phyloP scores from a whole-genome alignment of 23 tunicate genomes.

The Oikopleura dioica region DNA sequence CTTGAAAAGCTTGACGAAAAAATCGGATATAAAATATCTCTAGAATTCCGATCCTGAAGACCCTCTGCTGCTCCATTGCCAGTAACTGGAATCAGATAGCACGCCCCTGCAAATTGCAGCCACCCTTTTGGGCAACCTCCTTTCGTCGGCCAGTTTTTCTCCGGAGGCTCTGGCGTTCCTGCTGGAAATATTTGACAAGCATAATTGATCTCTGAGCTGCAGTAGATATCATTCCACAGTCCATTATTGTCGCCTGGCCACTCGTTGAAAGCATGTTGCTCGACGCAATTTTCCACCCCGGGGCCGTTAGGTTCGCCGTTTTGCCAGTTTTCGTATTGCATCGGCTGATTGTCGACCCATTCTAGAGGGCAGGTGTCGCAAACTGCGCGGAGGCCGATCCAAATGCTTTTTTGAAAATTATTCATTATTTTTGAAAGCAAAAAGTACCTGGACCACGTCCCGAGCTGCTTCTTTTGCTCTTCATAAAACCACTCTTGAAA shows the following conservation, averaged over 20 bases:
- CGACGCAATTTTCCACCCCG: background rate
- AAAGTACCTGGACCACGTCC: too few relatives aligned
- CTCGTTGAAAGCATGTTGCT: background rate
- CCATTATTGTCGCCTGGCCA: background rate
- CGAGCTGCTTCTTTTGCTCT: too few relatives aligned
- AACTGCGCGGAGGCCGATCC: background rate
- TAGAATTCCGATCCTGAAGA: background rate
- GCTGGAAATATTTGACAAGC: background rate
- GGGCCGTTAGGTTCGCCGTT: background rate
- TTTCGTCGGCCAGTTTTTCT: background rate
- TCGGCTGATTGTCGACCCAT: background rate
- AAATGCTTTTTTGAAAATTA: background rate
- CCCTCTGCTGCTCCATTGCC: background rate
- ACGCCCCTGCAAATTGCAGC: background rate
- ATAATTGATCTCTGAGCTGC: background rate
- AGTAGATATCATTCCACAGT: background rate
- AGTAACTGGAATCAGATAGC: background rate
- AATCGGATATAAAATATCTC: background rate
- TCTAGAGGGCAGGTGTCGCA: background rate
- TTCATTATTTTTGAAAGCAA: too few relatives aligned
- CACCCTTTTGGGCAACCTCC: constrained; percentile 11
- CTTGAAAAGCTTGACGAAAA: background rate
- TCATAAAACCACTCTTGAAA: background rate
- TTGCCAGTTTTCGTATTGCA: constrained; percentile 9
- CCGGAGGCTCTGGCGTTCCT: background rate